A percentile compares a stretch with the other conserved stretches of the same genome.
These are phyloP conservation scores for Panagrolaimus sp. DNA, from an alignment of 1,140 invertebrate species.

Conservation along the genomic window DNA sequence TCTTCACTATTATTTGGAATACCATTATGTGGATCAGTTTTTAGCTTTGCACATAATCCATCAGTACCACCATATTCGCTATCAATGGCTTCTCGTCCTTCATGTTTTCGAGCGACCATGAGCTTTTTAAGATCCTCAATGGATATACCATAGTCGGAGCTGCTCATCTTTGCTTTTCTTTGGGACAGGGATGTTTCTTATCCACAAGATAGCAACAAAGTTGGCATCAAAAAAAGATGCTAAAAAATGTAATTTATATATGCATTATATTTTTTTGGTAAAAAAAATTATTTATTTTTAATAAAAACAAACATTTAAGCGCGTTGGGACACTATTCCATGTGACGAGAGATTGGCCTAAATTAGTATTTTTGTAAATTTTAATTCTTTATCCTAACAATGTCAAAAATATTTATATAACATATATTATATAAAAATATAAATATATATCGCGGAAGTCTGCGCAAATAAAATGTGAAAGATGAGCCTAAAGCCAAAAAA, in stretches of 20 bases:
- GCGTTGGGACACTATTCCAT: background rate
- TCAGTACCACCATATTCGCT: constrained; percentile 76
- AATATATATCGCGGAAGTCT: too few species aligned
- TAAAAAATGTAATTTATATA: too few species aligned
- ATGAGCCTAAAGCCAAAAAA: too few species aligned
- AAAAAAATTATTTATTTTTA: too few species aligned
- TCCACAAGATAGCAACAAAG: constrained; percentile 15
- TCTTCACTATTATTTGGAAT: constrained; percentile 81
- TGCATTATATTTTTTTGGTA: too few species aligned
- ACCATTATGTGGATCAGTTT: constrained; percentile 82
- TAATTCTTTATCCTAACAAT: too few species aligned
- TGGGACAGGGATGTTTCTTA: constrained; percentile 3
- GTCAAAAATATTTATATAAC: constrained; percentile 10
- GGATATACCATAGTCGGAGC: constrained; percentile 17
- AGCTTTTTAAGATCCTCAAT: constrained; percentile 88
- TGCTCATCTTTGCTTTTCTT: constrained; percentile 12
- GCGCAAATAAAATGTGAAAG: too few species aligned
- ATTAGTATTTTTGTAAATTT: background rate
- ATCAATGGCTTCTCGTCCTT: constrained; percentile 76
- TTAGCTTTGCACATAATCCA: constrained; percentile 82
- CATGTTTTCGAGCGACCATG: constrained; percentile 84
- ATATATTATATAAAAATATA: background rate
- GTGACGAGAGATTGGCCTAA: constrained; percentile 6
- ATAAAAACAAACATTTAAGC: too few species aligned
- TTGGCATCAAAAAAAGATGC: constrained; percentile 11